Evolutionary conservation across 2,888 invertebrate species (phyloP).

Genomic region (Dioctria rufipes): DNA sequence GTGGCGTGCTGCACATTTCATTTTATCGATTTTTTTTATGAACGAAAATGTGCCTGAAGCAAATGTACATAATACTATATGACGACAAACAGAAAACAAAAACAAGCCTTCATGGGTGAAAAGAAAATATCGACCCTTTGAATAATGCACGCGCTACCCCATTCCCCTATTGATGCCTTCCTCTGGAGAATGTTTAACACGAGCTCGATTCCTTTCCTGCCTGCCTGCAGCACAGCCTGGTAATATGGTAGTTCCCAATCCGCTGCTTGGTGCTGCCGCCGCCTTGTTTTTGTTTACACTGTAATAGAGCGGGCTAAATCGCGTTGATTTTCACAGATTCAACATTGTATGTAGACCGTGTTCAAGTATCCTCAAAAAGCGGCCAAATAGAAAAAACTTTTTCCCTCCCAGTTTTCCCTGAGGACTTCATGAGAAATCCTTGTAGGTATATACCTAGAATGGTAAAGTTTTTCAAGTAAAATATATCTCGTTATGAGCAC

Average conservation of each 20-base stretch:
- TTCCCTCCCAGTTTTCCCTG: neutral
- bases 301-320: neutral
- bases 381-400: constrained; percentile 1
- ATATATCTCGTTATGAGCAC: neutral
- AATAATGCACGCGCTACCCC: constrained; percentile 23
- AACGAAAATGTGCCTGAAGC: constrained; percentile 19
- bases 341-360: constrained; percentile 24
- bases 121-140: constrained; percentile 23
- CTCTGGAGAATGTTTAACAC: neutral
- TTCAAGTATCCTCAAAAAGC: constrained; percentile 12
- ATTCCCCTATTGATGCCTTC: neutral
- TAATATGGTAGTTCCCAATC: no score
- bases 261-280: neutral
- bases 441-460: neutral
- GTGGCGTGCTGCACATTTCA: constrained; percentile 35
- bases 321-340: constrained; percentile 24
- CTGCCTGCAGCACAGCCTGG: neutral
- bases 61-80: neutral
- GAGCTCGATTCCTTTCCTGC: constrained; percentile 3
- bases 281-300: constrained; percentile 44
- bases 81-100: constrained; percentile 13
- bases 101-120: constrained; percentile 20
- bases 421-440: neutral
- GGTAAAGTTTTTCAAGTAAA: neutral
- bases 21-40: constrained; percentile 37